A percentile compares a stretch with the other conserved stretches of the same genome.
Evolutionary conservation across 2,888 invertebrate genomes (phyloP).

Genomic region (Mellilla xanthometata): DNA sequence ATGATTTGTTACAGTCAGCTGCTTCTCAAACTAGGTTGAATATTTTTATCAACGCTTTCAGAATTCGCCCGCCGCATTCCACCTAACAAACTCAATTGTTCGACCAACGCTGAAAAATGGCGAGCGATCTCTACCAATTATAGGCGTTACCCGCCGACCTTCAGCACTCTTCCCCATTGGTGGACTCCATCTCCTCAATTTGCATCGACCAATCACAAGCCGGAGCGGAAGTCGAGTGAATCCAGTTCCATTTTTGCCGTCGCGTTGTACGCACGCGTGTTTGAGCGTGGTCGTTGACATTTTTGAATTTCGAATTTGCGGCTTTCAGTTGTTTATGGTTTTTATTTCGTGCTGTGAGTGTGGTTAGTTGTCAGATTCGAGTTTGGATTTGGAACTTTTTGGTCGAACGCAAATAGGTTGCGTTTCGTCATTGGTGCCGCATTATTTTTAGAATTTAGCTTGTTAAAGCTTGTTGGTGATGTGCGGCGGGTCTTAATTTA

Average conservation of each 20-base stretch:
- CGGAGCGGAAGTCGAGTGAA: slow-evolving; percentile 65
- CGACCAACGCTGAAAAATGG: slow-evolving; percentile 77
- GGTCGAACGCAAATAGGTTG: slow-evolving; percentile 60
- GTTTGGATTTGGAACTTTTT: slow-evolving; percentile 21
- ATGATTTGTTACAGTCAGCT: slow-evolving; percentile 69
- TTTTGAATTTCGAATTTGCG: slow-evolving; percentile 42
- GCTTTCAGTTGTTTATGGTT: slow-evolving; percentile 18
- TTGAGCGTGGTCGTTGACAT: slow-evolving; percentile 42
- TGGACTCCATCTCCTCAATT: slow-evolving; percentile 44
- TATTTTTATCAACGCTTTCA: slow-evolving; percentile 55
- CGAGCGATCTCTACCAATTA: slow-evolving; percentile 70
- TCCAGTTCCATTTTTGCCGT: slow-evolving; percentile 75
- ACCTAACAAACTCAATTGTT: slow-evolving; percentile 73
- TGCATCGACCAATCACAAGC: slow-evolving; percentile 57
- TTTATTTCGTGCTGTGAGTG: too few relatives aligned
- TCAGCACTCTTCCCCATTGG: slow-evolving; percentile 53
- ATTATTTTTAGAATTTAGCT: slow-evolving; percentile 79
- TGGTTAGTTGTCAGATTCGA: too few relatives aligned
- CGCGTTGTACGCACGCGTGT: slow-evolving; percentile 59
- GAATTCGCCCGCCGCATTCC: slow-evolving; percentile 55
- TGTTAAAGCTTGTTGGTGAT: slow-evolving; percentile 73
- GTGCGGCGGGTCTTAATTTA: slow-evolving; percentile 77
- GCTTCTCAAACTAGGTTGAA: slow-evolving; percentile 51
- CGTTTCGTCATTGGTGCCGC: slow-evolving; percentile 66
- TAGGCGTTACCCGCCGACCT: slow-evolving; percentile 63